Base-by-base conservation (phyloP, 2,113 vertebrate species). In the Crocuta crocuta region DNA sequence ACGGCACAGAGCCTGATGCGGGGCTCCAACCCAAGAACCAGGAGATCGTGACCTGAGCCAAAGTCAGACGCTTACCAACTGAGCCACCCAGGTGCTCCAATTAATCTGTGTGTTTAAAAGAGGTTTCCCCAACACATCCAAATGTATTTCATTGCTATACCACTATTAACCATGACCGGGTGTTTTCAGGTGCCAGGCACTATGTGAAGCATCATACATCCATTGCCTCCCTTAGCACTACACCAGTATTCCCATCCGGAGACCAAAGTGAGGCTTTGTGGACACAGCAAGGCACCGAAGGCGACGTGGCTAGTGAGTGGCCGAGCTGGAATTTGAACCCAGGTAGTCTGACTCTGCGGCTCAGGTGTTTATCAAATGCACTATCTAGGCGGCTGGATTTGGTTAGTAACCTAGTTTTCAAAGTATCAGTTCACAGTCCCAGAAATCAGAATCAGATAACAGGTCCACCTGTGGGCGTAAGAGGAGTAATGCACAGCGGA, bases 351-450 rank as follows among this genome's bases (percentile, higher is more conserved):
- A 87, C 50, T 76, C 45, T 71, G 50, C 7, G 73, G 87, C 84
- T 88, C 84, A 65, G 33, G 50, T 65, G 70, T 58, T 78, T 78
- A 85, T 93, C 95, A 84, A 50, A 91, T 23, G 80, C 43, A 89
- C 74, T 8, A 43, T 70, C 82, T 10, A 81, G 84, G 80, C 7
- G 21, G 70, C 92, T 88, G 0, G 0, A 80, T 70, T 61, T 93
- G 91, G 92, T 91, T 58, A n/a, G 68, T 81, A 92, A 97, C 95
- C 95, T 81, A 84, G 61, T 97, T 96, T 97, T 85, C 66, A 11
- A 93, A 88, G 96, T 81, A 87, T 94, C 94, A 82, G 58, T 74
- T 97, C 84, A 81, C 1, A 55, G 87, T 26, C 50, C 76, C 87
- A 96, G 92, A 96, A 79, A 66, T 63, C 7, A 58, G 94, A 90